Evolutionary conservation across 2,797 vertebrate species (phyloP).

Genomic region (Sebastes miniatus): DNA sequence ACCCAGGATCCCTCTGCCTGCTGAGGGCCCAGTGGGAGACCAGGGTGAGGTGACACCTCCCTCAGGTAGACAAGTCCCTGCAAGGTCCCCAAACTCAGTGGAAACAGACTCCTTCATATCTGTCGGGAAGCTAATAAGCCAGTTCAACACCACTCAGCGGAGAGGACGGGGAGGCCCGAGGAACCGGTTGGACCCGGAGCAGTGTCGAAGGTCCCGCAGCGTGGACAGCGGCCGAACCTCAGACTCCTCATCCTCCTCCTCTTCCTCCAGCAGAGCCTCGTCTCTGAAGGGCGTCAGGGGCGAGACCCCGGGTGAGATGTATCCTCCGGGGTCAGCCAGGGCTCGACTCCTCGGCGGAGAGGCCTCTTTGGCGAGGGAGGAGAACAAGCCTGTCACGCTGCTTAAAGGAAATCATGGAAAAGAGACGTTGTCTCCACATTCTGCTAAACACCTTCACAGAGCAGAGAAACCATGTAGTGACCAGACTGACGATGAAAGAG

Average conservation of each 20-base stretch:
- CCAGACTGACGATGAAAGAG: slow-evolving; percentile 61
- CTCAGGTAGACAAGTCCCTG: slow-evolving; percentile 24
- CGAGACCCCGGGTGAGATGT: slow-evolving; percentile 34
- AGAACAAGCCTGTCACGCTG: slow-evolving; percentile 28
- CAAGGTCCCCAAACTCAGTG: slow-evolving; percentile 70
- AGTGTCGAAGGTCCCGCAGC: slow-evolving; percentile 89
- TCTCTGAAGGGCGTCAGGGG: slow-evolving; percentile 51
- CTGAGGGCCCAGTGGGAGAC: slow-evolving; percentile 43
- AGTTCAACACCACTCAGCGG: slow-evolving; percentile 86
- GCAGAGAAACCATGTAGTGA: slow-evolving; percentile 44
- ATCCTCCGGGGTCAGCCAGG: slow-evolving; percentile 66
- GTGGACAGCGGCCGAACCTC: slow-evolving; percentile 79
- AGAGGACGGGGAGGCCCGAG: slow-evolving; percentile 86
- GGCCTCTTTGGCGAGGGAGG: slow-evolving; percentile 24
- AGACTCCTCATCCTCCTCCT: slow-evolving; percentile 79
- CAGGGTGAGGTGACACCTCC: slow-evolving; percentile 9
- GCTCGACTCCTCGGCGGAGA: slow-evolving; percentile 55
- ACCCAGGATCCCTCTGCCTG: slow-evolving; percentile 76
- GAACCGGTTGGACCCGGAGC: slow-evolving; percentile 83
- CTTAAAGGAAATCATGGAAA: slow-evolving; percentile 30
- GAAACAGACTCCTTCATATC: slow-evolving; percentile 87
- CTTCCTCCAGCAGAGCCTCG: slow-evolving; percentile 60
- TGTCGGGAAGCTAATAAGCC: slow-evolving; percentile 90
- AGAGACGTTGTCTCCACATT: slow-evolving; percentile 25
- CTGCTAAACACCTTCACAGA: slow-evolving; percentile 43